Percentiles rank a stretch among this genome's conserved stretches.
These are phyloP conservation scores for Hoplodrina ambigua DNA, from an alignment of 2,888 invertebrate genomes.

Conservation along the genomic window DNA sequence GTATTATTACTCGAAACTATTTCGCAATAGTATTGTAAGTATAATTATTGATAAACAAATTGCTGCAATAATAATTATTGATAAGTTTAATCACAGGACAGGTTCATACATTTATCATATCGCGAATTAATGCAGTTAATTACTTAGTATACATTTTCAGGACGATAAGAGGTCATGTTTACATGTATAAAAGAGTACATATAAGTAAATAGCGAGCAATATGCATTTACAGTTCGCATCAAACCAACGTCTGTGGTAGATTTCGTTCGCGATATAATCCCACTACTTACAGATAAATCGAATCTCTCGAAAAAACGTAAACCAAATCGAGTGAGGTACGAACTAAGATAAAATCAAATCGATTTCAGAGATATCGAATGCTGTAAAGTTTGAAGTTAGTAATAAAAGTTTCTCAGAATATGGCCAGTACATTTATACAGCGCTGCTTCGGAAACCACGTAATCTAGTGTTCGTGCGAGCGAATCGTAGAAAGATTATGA, in stretches of 20 bases:
- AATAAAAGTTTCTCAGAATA: conserved; percentile 49
- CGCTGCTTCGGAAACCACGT: conserved; percentile 35
- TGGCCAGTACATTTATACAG: conserved; percentile 21
- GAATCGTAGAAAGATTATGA: conserved; percentile 31
- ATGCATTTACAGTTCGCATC: conserved; percentile 16
- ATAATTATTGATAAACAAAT: conserved; percentile 19
- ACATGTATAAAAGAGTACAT: conserved; percentile 12
- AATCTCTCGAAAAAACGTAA: conserved; percentile 18
- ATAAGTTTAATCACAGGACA: conserved; percentile 11
- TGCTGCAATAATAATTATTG: conserved; percentile 2
- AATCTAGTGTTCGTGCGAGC: conserved; percentile 37
- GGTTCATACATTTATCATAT: conserved; percentile 10
- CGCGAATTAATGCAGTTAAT: background rate
- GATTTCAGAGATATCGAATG: conserved; percentile 38
- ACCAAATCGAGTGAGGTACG: conserved; percentile 13
- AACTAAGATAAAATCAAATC: conserved; percentile 41
- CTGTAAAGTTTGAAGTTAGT: conserved; percentile 40
- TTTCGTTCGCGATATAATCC: conserved; percentile 22
- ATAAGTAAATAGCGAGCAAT: conserved; percentile 32
- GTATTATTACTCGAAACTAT: conserved; percentile 35
- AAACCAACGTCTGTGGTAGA: conserved; percentile 1
- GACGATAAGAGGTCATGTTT: conserved; percentile 34
- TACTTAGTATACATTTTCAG: conserved; percentile 12
- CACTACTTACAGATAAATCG: conserved; percentile 10
- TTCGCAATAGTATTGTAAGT: conserved; percentile 15